Base-by-base conservation (phyloP, 2,113 vertebrate genomes). In the Irena cyanogastra region DNA sequence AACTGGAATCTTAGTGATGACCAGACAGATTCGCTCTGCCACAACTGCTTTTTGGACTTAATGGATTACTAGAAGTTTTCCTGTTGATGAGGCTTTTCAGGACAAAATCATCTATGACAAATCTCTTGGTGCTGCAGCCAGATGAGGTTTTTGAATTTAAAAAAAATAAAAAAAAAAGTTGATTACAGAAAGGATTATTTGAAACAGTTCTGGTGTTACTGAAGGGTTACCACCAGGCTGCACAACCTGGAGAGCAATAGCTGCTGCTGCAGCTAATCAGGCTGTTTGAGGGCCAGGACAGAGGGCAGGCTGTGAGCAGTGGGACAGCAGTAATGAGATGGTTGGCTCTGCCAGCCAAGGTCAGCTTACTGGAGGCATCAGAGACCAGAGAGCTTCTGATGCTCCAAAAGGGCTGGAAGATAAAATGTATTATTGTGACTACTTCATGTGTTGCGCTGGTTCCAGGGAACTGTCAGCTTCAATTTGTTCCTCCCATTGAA, bases 391-490 rank as follows among this genome's bases (percentile, higher is more conserved):
- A 81, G 88, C 59, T 89, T 94, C 83, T 33, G 59, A 84, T 49
- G 68, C 70, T 93, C 89, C 93, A 91, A 92, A 94, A 92, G 64
- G 64, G 80, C 50, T 84, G 49, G 60, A 91, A 95, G 72, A 89
- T 78, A 84, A 91, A 96, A 92, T 76, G 92, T 63, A 75, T 75
- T 57, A 63, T 87, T 83, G 88, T 87, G 81, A 90, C 93, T 82
- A 90, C 56, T 95, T 96, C 88, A 63, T 17, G 68, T 74, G 35
- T 49, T 94, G 83, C 4, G 0, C 66, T n/a, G 16, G 71, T 88
- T 97, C 93, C 95, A 94, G 78, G 57, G 85, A 96, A 87, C 94
- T 93, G 97, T 97, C 97, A 88, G 60, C 88, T 93, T 94, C 63
- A 74, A 97, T 96, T 97, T 97, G 91, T 91, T 95, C 80, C 54